Evolutionary conservation across 2,888 invertebrate genomes (phyloP), one percentile per base, ranked within the genome.

Genomic region (Melikaiella ostensackeni): DNA sequence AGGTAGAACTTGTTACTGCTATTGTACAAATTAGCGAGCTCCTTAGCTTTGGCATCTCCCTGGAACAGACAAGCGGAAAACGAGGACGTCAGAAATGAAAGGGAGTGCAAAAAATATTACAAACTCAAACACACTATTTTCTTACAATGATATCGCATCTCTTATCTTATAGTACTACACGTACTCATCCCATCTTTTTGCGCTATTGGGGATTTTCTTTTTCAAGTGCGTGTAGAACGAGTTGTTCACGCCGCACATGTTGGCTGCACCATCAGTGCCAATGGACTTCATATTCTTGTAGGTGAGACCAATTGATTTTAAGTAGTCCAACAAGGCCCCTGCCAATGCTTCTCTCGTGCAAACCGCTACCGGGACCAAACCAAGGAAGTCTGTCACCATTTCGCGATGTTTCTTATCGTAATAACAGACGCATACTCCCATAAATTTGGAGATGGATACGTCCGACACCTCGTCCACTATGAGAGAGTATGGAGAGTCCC

Each of bases 401-500:
- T 79, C 77, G 30, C 64, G 73, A 46, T 78, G 76, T 11, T 66
- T 75, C 16, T 13, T 35, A 64, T 82, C 84, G 74, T 80, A 85
- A 77, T 87, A 87, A 50, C 81, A 66, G 13, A 83, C 73, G 73
- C 83, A 83, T n/a, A 84, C 61, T 5, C 80, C 81, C 79, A 86
- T 81, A 66, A 82, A 85, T 75, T 86, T 85, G n/a, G 74, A n/a
- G 13, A 75, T 73, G 11, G 82, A 82, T 13, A 86, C 75, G 62
- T 85, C 84, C n/a, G 84, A 85, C 6, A 84, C 85, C 76, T 85
- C 84, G 63, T 86, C 84, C 6, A 85, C 70, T 73, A 86, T 85
- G 27, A 84, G 59, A 9, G 82, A 83, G 73, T 80, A 86, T 35
- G 79, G 76, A 46, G 79, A 57, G 11, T 80, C 62, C 5, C 82